A percentile compares a stretch with the other conserved stretches of the same genome.
Evolutionary conservation across 1,140 invertebrate species (phyloP).

Genomic region (Heliconius melpomene): DNA sequence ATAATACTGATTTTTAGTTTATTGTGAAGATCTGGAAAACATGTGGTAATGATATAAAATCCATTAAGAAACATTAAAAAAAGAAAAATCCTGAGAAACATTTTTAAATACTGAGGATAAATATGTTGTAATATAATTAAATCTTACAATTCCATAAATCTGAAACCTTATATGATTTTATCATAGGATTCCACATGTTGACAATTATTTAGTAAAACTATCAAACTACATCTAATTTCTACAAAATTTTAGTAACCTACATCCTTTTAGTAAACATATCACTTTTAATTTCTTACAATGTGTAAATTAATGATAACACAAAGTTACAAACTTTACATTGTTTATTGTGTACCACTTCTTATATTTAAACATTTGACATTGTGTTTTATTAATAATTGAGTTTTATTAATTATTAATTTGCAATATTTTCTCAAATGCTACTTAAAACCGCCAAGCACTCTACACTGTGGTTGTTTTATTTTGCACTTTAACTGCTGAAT

Average conservation of each 20-base stretch:
- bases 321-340: neutral
- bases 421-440: constrained; percentile 40
- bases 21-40: neutral
- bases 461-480: constrained; percentile 88
- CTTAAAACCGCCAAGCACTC: constrained; percentile 73
- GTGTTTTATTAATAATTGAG: too few species aligned
- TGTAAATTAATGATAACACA: neutral
- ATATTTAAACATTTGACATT: neutral
- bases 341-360: neutral
- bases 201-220: neutral
- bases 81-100: neutral
- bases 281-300: constrained; percentile 11
- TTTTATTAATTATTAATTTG: neutral
- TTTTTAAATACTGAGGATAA: neutral
- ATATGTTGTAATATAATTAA: neutral
- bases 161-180: constrained; percentile 10
- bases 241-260: constrained; percentile 4
- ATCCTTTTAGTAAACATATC: constrained; percentile 5
- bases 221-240: constrained; percentile 8
- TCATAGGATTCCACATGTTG: neutral
- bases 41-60: neutral
- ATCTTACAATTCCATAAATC: neutral
- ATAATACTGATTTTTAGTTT: too few species aligned
- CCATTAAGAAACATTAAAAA: too few species aligned
- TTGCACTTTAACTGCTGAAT: constrained; percentile 93